These are phyloP conservation scores for Ahaetulla prasina DNA, from an alignment of 2,113 vertebrate genomes.

Conservation along the genomic window DNA sequence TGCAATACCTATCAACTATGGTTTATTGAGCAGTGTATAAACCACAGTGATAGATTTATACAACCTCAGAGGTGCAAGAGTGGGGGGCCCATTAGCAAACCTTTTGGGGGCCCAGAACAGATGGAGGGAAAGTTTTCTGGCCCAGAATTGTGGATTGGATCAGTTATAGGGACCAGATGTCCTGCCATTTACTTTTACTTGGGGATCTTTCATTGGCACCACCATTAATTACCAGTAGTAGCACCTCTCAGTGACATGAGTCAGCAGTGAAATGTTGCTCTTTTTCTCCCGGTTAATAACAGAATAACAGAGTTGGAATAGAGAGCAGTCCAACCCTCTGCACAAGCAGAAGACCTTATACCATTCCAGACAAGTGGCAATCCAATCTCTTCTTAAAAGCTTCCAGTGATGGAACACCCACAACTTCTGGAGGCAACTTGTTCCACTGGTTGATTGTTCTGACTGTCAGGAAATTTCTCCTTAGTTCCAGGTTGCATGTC, in stretches of 20 bases:
- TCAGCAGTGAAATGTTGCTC: not conserved
- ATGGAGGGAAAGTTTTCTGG: not conserved
- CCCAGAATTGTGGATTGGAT: not conserved
- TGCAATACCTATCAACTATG: not conserved
- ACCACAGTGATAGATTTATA: not conserved
- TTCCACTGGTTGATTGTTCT: not conserved
- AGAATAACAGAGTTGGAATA: not conserved
- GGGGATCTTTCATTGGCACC: not conserved
- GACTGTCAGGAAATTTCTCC: not conserved
- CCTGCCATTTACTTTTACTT: not conserved
- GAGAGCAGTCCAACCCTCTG: not conserved
- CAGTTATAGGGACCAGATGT: not conserved
- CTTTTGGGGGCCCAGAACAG: not conserved
- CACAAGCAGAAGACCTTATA: not conserved
- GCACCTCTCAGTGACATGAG: not conserved
- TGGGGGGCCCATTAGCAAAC: not conserved
- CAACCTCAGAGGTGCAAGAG: not conserved
- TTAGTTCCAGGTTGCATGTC: not conserved
- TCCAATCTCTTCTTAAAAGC: not conserved
- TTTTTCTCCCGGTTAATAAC: not conserved
- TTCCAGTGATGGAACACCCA: too few species aligned
- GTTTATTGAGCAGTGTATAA: not conserved
- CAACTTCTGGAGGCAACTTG: not conserved
- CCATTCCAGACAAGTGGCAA: not conserved
- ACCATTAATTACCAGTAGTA: not conserved